phyloP scores from a whole-genome alignment of 2,797 vertebrate species.

The Channallabes apus region DNA sequence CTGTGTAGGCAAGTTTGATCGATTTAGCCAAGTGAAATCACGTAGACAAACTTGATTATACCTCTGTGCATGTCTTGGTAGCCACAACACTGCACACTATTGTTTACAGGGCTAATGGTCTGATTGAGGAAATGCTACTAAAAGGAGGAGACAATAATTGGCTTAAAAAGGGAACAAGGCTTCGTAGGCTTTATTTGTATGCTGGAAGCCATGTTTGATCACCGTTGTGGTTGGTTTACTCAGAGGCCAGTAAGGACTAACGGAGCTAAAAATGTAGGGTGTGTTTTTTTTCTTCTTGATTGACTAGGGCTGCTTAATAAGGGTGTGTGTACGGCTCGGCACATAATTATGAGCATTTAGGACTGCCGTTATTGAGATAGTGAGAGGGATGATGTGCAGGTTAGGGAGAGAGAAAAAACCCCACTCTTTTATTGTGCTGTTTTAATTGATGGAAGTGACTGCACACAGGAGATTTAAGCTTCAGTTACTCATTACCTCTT shows the following conservation, averaged over 20 bases:
- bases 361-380: constrained; percentile 14
- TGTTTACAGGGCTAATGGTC: constrained; percentile 35
- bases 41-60: constrained; percentile 2
- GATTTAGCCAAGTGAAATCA: neutral
- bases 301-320: constrained; percentile 42
- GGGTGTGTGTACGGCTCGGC: constrained; percentile 19
- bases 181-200: constrained; percentile 23
- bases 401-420: neutral
- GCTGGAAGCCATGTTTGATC: constrained; percentile 34
- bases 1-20: neutral
- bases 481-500: neutral
- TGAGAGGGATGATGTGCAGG: constrained; percentile 8
- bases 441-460: constrained; percentile 39
- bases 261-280: constrained; percentile 5
- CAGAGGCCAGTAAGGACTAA: constrained; percentile 19
- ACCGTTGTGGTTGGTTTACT: constrained; percentile 12
- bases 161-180: constrained; percentile 11
- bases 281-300: neutral
- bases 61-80: neutral
- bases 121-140: constrained; percentile 35
- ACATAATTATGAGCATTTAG: constrained; percentile 51
- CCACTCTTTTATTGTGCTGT: neutral
- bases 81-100: neutral
- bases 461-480: constrained; percentile 30
- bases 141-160: constrained; percentile 18